These are phyloP conservation scores for Neolamprologus fasciatus DNA, from an alignment of 2,113 vertebrate genomes.

Conservation along the genomic window DNA sequence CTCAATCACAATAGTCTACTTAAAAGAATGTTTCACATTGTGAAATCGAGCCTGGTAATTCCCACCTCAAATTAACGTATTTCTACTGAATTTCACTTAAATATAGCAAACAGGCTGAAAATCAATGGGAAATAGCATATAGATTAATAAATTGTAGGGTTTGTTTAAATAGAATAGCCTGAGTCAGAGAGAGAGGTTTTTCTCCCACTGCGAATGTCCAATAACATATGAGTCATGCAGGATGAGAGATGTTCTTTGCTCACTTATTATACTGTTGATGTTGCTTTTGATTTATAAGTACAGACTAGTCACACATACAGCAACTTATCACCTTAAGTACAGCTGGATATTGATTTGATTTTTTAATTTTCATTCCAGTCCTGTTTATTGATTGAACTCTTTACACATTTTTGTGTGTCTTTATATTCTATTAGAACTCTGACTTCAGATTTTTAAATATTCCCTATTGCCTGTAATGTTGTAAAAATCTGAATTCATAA, in stretches of 20 bases:
- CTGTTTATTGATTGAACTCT: neutral
- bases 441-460: neutral
- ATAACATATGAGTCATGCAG: neutral
- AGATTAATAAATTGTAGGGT: neutral
- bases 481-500: neutral
- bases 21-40: neutral
- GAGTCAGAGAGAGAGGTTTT: neutral
- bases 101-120: neutral
- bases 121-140: neutral
- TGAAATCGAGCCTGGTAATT: neutral
- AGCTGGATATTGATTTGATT: neutral
- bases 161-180: neutral
- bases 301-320: neutral
- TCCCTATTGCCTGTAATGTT: neutral
- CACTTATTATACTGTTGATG: neutral
- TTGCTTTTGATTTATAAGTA: neutral
- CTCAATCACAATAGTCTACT: neutral
- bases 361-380: neutral
- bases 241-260: neutral
- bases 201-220: neutral
- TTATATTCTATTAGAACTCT: neutral
- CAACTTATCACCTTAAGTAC: neutral
- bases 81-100: neutral
- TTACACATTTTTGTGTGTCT: neutral
- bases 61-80: neutral